These are phyloP conservation scores for Drosophila leontia DNA, from an alignment of 1,140 invertebrate genomes.

Conservation along the genomic window DNA sequence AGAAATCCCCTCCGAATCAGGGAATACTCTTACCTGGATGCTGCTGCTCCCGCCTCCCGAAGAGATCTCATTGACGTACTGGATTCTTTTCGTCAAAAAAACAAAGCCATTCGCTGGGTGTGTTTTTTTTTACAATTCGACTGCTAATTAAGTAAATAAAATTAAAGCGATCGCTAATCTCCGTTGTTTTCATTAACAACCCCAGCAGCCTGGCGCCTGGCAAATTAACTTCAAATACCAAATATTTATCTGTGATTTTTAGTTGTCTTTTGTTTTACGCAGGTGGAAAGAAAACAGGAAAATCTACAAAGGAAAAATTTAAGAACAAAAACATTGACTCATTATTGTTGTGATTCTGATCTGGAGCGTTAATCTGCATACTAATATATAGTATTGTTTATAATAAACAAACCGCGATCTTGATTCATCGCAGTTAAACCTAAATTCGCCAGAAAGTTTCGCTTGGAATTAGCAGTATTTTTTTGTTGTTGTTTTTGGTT, in stretches of 20 bases:
- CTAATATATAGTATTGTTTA: slow-evolving; percentile 54
- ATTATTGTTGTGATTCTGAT: slow-evolving; percentile 50
- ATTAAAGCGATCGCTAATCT: slow-evolving; percentile 63
- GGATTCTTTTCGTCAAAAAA: slow-evolving; percentile 21
- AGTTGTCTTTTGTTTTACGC: slow-evolving; percentile 6
- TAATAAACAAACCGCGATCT: slow-evolving; percentile 50
- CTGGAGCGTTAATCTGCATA: slow-evolving; percentile 67
- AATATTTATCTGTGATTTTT: slow-evolving; percentile 17
- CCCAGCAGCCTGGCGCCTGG: slow-evolving; percentile 66
- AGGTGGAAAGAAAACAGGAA: slow-evolving; percentile 62
- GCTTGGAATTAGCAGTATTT: slow-evolving; percentile 62
- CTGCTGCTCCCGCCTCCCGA: not conserved
- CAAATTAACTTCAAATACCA: slow-evolving; percentile 67
- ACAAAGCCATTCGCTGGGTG: slow-evolving; percentile 28
- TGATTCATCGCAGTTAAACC: slow-evolving; percentile 70
- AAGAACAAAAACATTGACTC: slow-evolving; percentile 60
- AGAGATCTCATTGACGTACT: slow-evolving; percentile 7
- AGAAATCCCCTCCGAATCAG: not conserved
- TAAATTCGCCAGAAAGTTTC: slow-evolving; percentile 63
- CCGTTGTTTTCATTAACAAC: slow-evolving; percentile 69
- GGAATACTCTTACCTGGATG: slow-evolving; percentile 1
- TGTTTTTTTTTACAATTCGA: slow-evolving; percentile 57
- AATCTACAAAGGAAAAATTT: slow-evolving; percentile 44
- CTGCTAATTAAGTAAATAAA: slow-evolving; percentile 76
- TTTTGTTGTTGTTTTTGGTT: not conserved